Base-by-base conservation (phyloP, 1,140 invertebrate genomes). In the Harpegnathos saltator region DNA sequence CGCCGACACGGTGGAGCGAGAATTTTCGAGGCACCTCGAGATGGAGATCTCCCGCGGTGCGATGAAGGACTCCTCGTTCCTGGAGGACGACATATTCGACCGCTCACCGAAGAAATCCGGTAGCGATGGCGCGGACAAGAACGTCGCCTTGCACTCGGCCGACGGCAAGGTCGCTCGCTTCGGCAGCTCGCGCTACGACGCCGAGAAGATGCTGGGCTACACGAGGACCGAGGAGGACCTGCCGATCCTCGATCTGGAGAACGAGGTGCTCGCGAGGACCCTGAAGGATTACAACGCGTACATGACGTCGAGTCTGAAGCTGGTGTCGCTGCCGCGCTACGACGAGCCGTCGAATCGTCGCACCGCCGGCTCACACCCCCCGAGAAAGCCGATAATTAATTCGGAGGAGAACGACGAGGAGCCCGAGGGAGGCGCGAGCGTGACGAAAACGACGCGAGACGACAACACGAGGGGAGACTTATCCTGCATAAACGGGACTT, bases 401-500 rank as follows among this genome's bases (percentile, higher is more conserved):
- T 22, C 71, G 9, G 82, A 83, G 38, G 72, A 65, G 50, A 77
- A 61, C 71, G 56, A 0, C 50, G 74, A 48, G 22, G 66, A 68
- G 9, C 29, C 24, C 38, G 15, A 33, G 15, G 61, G 56, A 15
- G 68, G 22, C 38, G 19, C 63, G 11, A 50, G 15, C 44, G 68
- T 52, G 38, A 69, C 66, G 5, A n/a, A 4, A 12, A n/a, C 38
- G 11, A 58, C 61, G 66, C 65, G 74, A 52, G 83, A 89, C 56
- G 87, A 88, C 58, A 77, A 75, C 26, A 78, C 82, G 58, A 89
- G 84, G 56, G 94, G 93, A 19, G 94, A 94, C 85, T 86, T 94
- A 84, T 93, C 94, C 33, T 94, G 94, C 85, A 93, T 94, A 88
- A 92, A 92, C 83, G 94, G 94, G n/a, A 93, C 92, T 38, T 94